Conservation (phyloP, 2,113 vertebrate genomes). For the Oryzias curvinotus region DNA sequence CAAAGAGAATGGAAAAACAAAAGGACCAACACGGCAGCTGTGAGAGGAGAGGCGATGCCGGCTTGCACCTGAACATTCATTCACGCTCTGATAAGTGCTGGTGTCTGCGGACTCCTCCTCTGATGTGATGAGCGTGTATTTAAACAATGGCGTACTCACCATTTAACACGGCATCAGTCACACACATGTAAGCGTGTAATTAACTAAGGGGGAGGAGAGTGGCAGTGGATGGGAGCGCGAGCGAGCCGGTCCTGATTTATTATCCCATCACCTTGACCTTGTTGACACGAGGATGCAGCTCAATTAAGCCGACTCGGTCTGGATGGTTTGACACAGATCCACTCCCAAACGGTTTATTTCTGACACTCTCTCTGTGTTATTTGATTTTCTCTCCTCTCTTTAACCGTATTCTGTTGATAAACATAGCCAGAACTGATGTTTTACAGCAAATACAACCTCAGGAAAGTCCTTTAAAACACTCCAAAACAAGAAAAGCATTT, state of each 20-base stretch:
- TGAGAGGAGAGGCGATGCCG: slow-evolving; percentile 34
- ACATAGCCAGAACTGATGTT: not conserved
- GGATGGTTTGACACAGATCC: slow-evolving; percentile 44
- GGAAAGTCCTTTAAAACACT: no score
- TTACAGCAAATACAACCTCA: no score
- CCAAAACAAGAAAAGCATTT: no score
- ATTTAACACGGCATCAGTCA: slow-evolving; percentile 65
- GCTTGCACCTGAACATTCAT: slow-evolving; percentile 35
- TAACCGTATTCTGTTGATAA: slow-evolving; percentile 4
- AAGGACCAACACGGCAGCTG: slow-evolving; percentile 23
- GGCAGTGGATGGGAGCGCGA: slow-evolving; percentile 20
- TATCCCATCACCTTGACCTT: slow-evolving; percentile 74
- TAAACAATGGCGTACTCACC: slow-evolving; percentile 41
- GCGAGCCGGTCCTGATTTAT: slow-evolving; percentile 65
- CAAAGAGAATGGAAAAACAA: slow-evolving; percentile 11
- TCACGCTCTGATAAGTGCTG: slow-evolving; percentile 24
- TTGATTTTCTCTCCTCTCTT: slow-evolving; percentile 9
- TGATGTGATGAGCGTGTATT: slow-evolving; percentile 18
- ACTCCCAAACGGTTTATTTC: slow-evolving; percentile 52
- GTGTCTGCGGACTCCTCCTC: slow-evolving; percentile 11
- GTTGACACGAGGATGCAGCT: slow-evolving; percentile 65
- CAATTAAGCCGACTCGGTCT: slow-evolving; percentile 65
- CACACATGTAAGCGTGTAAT: slow-evolving; percentile 68
- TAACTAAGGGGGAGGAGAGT: slow-evolving; percentile 39
- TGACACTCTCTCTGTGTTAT: slow-evolving; percentile 18